Percentiles rank a stretch among this genome's conserved stretches.
These are phyloP conservation scores for Ptyas mucosa DNA, from an alignment of 2,113 vertebrate species.

Conservation along the genomic window DNA sequence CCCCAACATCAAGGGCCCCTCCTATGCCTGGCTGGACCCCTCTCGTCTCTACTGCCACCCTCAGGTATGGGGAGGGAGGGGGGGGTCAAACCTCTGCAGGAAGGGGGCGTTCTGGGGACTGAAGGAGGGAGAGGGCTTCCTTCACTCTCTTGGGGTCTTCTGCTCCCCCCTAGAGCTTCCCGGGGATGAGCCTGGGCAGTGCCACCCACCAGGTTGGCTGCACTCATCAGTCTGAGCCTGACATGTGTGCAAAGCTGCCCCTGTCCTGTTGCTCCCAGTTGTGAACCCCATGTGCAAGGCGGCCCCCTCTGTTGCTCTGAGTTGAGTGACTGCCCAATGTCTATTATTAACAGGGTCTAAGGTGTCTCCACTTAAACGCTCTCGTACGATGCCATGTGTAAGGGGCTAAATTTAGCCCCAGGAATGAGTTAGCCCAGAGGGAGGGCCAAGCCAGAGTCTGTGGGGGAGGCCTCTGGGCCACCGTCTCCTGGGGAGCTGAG, in stretches of 20 bases:
- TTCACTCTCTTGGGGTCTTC: not conserved
- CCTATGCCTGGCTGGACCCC: slow-evolving; percentile 84
- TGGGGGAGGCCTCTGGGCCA: not conserved
- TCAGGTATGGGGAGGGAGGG: slow-evolving; percentile 70
- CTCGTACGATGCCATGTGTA: rapidly evolving
- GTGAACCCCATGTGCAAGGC: too few species aligned
- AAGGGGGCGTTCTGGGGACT: rapidly evolving
- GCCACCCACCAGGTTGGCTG: not conserved
- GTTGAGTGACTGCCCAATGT: not conserved
- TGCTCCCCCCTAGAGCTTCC: too few species aligned
- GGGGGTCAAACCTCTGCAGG: not conserved
- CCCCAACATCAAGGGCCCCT: slow-evolving; percentile 79
- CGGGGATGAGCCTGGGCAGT: not conserved
- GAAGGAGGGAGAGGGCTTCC: too few species aligned
- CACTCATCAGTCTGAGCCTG: not conserved
- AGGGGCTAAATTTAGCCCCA: not conserved
- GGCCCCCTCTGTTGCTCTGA: not conserved
- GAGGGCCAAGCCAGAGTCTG: not conserved
- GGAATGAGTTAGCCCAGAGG: too few species aligned
- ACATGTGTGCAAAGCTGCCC: not conserved
- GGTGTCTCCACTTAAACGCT: not conserved
- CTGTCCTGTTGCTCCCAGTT: too few species aligned
- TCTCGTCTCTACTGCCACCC: slow-evolving; percentile 85
- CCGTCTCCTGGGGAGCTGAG: not conserved
- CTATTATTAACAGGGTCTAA: not conserved